Evolutionary conservation across 2,888 invertebrate genomes (phyloP), one percentile per base, ranked within the genome.

Genomic region (Nephrocerus scutellatus): DNA sequence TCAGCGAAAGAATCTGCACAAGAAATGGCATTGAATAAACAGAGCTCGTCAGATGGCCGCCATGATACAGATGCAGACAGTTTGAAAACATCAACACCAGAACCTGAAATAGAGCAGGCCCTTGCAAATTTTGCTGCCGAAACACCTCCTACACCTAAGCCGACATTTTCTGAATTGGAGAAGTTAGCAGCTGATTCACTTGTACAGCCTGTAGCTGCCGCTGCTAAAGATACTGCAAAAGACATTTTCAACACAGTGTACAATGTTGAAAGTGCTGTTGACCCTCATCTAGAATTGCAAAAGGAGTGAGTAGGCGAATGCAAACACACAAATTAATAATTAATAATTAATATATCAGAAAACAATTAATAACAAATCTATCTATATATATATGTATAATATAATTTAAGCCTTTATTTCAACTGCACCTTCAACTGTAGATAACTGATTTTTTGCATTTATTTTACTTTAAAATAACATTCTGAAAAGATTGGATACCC

Each of bases 51-150:
- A 5, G 47, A 50, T 23, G 35, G n/a, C 4, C 10, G 12, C 10
- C n/a, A n/a, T n/a, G n/a, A n/a, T n/a, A 13, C 40, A 2, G 63
- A 63, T 43, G 52, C 47, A 3, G 66, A 68, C 30, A 67, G 67
- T 39, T 46, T 68, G 38, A 60, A 59, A 54, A 65, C 66, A 4
- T 57, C 61, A 4, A 63, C 66, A 14, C 61, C 66, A 9, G 68
- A 68, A 43, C 63, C 68, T 30, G 68, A 68, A 53, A 68, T 67
- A 12, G 68, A 66, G 36, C 46, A 57, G 19, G 62, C 60, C 2
- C 43, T 64, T 43, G 62, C 65, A 30, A 65, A 63, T 39, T 45
- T 30, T 14, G 50, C 50, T 14, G 55, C 58, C 29, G 54, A 55
- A 40, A 57, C 55, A 44, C 59, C 65, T 22, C 62, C 65, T 4